Base-by-base conservation (phyloP, 2,888 invertebrate species). In the Agrochola lychnidis region DNA sequence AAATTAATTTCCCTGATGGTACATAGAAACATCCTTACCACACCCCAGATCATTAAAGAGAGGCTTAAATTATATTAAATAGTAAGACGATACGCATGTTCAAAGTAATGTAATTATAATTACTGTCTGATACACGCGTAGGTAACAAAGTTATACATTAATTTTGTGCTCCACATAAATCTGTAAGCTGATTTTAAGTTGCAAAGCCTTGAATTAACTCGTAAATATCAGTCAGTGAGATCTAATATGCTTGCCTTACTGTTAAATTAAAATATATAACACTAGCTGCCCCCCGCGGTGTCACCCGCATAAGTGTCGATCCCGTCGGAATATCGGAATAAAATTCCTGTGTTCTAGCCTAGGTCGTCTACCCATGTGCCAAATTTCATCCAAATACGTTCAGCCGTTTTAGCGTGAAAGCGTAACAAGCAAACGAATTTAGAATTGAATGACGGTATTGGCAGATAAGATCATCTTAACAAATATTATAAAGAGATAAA, bases 101-200 rank as follows among this genome's bases (percentile, higher is more conserved):
- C 83, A 72, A 69, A 79, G 53, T 81, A 69, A 83, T 69, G 48
- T 64, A 69, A 81, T 81, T 79, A 73, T 64, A 69, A 81, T 81
- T 79, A 73, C 81, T 36, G 59, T 56, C 45, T 64, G 45, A 69
- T 72, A 72, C 61, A 40, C 45, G 59, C 73, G 69, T 36, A 59
- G 36, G 53, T 61, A 72, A 72, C 63, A 56, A 67, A 83, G 73
- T 81, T 83, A 69, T 70, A 83, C 70, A 73, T 79, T 73, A 73
- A 73, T 79, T 81, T 79, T 73, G 45, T 62, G 45, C 51, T 70
- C 3, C 51, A 83, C 67, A 63, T 83, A 83, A 80, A 80, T 80
- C 72, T 81, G 59, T 71, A 57, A 70, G n/a, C 83, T 62, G 67
- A 83, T 78, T 71, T 71, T 42, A 53, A 77, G 45, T 70, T 77